These are phyloP conservation scores for Brachypalpus laphriformis DNA, from an alignment of 2,888 invertebrate species.

Conservation along the genomic window DNA sequence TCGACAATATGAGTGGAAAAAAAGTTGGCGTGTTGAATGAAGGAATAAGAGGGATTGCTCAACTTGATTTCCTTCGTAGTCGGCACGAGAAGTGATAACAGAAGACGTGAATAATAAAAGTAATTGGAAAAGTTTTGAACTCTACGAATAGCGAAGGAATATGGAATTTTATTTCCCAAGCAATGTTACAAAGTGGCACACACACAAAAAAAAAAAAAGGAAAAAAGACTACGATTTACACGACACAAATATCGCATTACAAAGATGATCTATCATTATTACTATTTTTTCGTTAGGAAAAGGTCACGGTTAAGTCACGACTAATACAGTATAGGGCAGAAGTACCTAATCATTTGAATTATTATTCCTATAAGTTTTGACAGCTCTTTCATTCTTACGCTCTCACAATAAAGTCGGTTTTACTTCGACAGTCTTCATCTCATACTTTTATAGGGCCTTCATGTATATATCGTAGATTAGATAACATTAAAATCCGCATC, in stretches of 20 bases:
- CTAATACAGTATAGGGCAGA: not conserved
- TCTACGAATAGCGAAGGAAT: constrained; percentile 44
- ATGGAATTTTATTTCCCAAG: constrained; percentile 51
- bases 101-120: constrained; percentile 73
- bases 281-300: not conserved
- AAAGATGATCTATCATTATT: constrained; percentile 38
- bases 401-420: not conserved
- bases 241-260: constrained; percentile 41
- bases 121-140: constrained; percentile 72
- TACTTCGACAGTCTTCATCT: no score
- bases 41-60: constrained; percentile 34
- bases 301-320: constrained; percentile 12
- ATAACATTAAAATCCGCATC: constrained; percentile 6
- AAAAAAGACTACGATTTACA: constrained; percentile 14
- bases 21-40: constrained; percentile 47
- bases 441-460: not conserved
- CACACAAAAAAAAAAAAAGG: no score
- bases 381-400: not conserved
- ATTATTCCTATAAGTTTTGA: not conserved
- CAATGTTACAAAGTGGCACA: constrained; percentile 39
- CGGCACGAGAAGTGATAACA: constrained; percentile 67
- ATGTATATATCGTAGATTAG: not conserved
- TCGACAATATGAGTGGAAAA: constrained; percentile 47
- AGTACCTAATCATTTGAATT: constrained; percentile 8
- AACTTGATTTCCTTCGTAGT: constrained; percentile 62